Percentiles rank a stretch among this genome's conserved stretches.
Conservation (phyloP, 2,113 vertebrate genomes). For the Cheilinus undulatus region DNA sequence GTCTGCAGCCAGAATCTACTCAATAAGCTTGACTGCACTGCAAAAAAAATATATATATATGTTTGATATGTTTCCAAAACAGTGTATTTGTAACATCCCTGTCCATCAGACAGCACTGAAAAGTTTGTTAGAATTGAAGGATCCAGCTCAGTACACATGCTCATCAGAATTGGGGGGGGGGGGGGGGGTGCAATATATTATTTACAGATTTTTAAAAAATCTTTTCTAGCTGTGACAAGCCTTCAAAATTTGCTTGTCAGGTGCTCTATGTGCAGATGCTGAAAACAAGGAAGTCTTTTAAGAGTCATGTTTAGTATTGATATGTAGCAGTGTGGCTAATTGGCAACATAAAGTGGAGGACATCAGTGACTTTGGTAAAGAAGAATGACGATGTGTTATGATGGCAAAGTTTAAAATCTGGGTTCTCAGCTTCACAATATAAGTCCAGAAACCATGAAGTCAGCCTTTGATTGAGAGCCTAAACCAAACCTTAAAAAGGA, state of each 20-base stretch:
- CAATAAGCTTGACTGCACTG: background rate
- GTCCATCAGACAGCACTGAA: background rate
- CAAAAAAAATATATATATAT: no score
- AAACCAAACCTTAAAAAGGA: background rate
- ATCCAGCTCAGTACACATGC: background rate
- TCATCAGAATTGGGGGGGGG: no score
- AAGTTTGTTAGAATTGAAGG: background rate
- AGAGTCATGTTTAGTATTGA: conserved; percentile 12
- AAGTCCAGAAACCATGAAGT: background rate
- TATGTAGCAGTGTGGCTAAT: conserved; percentile 15
- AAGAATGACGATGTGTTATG: background rate
- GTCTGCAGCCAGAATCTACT: no score
- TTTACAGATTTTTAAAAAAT: background rate
- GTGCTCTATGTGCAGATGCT: background rate
- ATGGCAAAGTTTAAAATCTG: background rate
- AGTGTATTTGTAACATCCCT: background rate
- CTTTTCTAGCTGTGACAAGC: background rate
- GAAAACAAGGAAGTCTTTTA: background rate
- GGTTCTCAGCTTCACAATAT: background rate
- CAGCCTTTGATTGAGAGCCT: background rate
- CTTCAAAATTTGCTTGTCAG: background rate
- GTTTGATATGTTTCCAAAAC: background rate
- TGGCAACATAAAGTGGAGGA: background rate
- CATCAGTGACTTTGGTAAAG: background rate
- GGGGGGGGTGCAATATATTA: background rate